A percentile compares a stretch with the other conserved stretches of the same genome.
phyloP scores from a whole-genome alignment of 2,797 vertebrate species.

The Phaenicophaeus curvirostris region DNA sequence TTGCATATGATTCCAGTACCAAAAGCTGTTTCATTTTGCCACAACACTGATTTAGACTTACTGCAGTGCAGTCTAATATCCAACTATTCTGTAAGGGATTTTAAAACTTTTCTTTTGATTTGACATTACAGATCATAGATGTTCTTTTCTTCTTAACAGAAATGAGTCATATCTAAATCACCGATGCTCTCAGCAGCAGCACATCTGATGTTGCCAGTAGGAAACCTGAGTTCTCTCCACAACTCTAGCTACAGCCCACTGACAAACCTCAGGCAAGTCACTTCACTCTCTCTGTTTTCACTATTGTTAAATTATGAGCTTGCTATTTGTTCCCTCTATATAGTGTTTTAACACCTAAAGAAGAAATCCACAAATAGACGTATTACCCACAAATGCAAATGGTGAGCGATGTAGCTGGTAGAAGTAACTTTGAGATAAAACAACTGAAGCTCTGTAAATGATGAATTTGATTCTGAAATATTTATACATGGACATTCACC shows the following conservation, averaged over 20 bases:
- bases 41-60: neutral
- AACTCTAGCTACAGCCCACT: neutral
- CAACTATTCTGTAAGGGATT: neutral
- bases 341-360: neutral
- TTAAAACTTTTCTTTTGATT: neutral
- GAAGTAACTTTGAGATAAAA: neutral
- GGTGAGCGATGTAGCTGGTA: neutral
- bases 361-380: neutral
- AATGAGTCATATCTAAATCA: neutral
- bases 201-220: neutral
- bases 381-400: neutral
- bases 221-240: neutral
- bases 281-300: neutral
- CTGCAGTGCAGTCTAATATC: neutral
- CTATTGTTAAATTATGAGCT: neutral
- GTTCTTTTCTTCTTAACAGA: neutral
- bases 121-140: neutral
- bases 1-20: neutral
- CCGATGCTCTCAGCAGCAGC: neutral
- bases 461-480: neutral
- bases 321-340: neutral
- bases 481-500: neutral
- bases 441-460: fast-evolving
- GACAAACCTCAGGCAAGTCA: neutral
- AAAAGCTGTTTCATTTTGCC: neutral